Evolutionary conservation across 35 echinoderm and acorn worm genomes (phyloP), one percentile per base, ranked within the genome.

Genomic region (Amphiura filiformis): DNA sequence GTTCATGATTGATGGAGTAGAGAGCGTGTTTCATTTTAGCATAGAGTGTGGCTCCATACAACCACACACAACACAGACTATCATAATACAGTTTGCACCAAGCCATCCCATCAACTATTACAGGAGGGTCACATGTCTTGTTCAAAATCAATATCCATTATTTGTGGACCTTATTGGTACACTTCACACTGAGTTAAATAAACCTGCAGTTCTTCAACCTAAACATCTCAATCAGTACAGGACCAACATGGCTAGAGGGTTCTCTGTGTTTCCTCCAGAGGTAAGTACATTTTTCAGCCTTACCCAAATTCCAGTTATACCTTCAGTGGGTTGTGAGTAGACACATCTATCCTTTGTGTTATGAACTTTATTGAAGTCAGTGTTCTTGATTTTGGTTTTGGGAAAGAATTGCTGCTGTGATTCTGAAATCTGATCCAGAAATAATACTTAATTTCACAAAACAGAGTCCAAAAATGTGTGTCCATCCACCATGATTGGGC

Each of bases 81-180:
- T 98, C 49, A 90, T 92, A 32, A 76, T 98, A 33, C 77, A 86
- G 31, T 98, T 98, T 79, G 86, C 77, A 40, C 96, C 96, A 23
- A 77, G 65, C 39, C 84, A 94, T 36, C 93, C 96, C 13, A 92
- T 98, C 56, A 98, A 98, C 87, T 94, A 98, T 79, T 98, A 92
- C 82, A 86, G 96, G 49, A 91, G 93, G 39, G 89, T 98, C 9
- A 65, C 96, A 35, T 98, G 96, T 87, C 33, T 98, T 78, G 96
- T 98, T 14, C 96, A 98, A 77, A 94, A 98, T 56, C 95, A 97
- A n/a, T n/a, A n/a, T n/a, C n/a, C n/a, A n/a, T n/a, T n/a, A n/a
- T n/a, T 89, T 89, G 91, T n/a, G n/a, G 96, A 98, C 78, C 77
- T 98, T 83, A 98, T 98, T 85, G 96, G 96, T 17, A 98, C 96